Evolutionary conservation across 2,888 invertebrate genomes (phyloP), one percentile per base, ranked within the genome.

Genomic region (Mimas tiliae): DNA sequence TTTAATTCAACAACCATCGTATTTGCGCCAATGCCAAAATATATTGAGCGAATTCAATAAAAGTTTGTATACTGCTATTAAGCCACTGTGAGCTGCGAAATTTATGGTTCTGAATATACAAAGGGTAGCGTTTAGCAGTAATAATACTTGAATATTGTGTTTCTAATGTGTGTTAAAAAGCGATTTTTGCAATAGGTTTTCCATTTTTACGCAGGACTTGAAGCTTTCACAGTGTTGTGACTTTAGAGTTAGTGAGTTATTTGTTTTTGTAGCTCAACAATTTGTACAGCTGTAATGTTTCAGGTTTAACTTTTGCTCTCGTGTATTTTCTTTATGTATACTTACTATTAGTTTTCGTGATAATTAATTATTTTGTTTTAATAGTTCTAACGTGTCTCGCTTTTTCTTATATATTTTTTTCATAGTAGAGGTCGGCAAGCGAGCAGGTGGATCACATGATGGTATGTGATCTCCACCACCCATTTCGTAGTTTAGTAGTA

Each of bases 1-100:
- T 90, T 90, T 89, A 89, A 90, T 90, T 91, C 88, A 89, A 90
- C 88, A 89, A 89, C 85, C 85, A 80, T 83, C 79, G 85, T 84
- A 88, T 87, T 89, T 89, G 88, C 77, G 83, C 84, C 84, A 81
- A 82, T 83, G 87, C 89, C 88, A 88, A 88, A 87, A 87, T 84
- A 86, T 85, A 86, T 84, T 80, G 82, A 80, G 77, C 75, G 73
- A 74, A 75, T 75, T 78, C 75, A 79, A 78, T 78, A 78, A 78
- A 76, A 76, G 73, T 67, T 66, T 67, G 70, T 76, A 70, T 75
- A 75, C 72, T 70, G 73, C 70, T 74, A 79, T 79, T 74, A 76
- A 67, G 74, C 77, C 72, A 67, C 68, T 73, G 71, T 72, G 68
- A 73, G 68, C 67, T 62, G 62, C 67, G 67, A 71, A 74, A 77